Evolutionary conservation across 2,797 vertebrate species (phyloP).

Genomic region (Falco concolor): DNA sequence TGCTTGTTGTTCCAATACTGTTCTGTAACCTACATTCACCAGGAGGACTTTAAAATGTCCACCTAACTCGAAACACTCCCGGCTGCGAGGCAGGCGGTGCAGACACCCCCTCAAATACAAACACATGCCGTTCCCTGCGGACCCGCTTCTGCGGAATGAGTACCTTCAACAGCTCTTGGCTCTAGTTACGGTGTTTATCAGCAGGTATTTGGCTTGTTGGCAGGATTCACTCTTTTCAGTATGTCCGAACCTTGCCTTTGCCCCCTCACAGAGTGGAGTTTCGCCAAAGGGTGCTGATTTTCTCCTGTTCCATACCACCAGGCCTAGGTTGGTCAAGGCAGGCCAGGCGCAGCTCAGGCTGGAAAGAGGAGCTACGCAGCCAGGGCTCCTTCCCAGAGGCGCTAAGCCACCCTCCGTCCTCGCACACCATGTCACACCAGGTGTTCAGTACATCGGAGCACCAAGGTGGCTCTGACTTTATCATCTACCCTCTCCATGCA

Average conservation of each 20-base stretch:
- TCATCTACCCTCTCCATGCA: background rate
- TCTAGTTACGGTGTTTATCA: background rate
- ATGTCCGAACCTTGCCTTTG: background rate
- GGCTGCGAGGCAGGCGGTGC: background rate
- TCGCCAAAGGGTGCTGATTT: background rate
- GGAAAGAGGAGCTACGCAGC: background rate
- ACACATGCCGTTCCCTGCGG: background rate
- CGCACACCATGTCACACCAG: fast-evolving
- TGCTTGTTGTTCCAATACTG: background rate
- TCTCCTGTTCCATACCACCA: background rate
- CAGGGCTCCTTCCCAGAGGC: background rate
- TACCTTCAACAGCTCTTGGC: background rate
- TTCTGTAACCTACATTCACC: background rate
- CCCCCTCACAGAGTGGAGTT: background rate
- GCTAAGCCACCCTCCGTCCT: background rate
- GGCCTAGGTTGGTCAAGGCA: background rate
- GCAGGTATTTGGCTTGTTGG: background rate
- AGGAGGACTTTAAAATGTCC: background rate
- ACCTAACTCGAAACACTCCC: background rate
- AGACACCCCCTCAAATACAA: background rate
- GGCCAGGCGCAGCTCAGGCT: background rate
- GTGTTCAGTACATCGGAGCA: background rate
- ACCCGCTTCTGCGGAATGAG: background rate
- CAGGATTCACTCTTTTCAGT: background rate
- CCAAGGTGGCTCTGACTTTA: background rate